Percentiles rank a stretch among this genome's conserved stretches.
These are phyloP conservation scores for Greenwoodochromis staneri DNA, from an alignment of 2,113 vertebrate genomes.

Conservation along the genomic window DNA sequence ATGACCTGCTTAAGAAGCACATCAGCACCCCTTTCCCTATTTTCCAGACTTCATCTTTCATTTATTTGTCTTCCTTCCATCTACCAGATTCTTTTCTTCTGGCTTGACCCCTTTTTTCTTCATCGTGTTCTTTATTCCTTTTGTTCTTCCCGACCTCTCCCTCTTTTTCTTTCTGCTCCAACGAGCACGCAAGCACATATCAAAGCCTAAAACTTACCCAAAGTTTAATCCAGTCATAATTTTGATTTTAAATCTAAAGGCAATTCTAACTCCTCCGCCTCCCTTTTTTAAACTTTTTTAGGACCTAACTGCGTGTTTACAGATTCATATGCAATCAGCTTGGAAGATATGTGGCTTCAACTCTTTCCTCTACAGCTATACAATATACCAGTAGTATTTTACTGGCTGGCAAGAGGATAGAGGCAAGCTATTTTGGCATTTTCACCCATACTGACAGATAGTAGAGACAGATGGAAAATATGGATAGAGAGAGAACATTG, in stretches of 20 bases:
- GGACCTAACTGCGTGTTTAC: neutral
- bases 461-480: neutral
- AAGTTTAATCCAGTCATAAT: neutral
- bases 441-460: neutral
- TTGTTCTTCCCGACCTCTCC: neutral
- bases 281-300: neutral
- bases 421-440: neutral
- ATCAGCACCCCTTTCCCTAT: slow-evolving; percentile 37
- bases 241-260: neutral
- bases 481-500: neutral
- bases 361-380: neutral
- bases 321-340: neutral
- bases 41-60: slow-evolving; percentile 44
- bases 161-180: neutral
- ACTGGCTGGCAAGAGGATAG: neutral
- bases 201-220: neutral
- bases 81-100: neutral
- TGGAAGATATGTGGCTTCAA: neutral
- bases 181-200: neutral
- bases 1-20: slow-evolving; percentile 63
- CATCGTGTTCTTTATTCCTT: neutral
- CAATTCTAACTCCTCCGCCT: neutral
- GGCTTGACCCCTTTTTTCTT: slow-evolving; percentile 31
- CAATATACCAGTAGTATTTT: neutral
- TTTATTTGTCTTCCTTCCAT: slow-evolving; percentile 26